Base-by-base conservation (phyloP, 2,113 vertebrate genomes). In the Saiga tatarica region DNA sequence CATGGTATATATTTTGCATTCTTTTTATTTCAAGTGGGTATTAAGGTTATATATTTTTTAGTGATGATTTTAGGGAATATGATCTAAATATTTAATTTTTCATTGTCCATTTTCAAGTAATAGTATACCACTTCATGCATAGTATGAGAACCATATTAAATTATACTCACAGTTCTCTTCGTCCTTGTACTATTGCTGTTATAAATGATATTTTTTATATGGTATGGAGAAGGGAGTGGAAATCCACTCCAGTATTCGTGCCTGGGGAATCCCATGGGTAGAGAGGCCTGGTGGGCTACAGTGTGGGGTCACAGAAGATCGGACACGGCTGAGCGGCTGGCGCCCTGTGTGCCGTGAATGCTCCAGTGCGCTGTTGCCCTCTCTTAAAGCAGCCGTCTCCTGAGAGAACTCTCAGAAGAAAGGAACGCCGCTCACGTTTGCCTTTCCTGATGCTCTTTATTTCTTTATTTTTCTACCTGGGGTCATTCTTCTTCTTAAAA, bases 341-440 rank as follows among this genome's bases (percentile, higher is more conserved):
- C 3, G n/a, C 5, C 1, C 6, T 6, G 7, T 6, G 5, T 1
- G 1, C 17, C 2, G 4, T 12, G 2, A 16, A 84, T 4, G 7
- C 26, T 42, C 17, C 11, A 9, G 28, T 5, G 12, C 8, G 19
- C 79, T 3, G 1, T 2, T 13, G 11, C 45, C 45, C 13, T 9
- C 57, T 21, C 30, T 71, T n/a, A 7, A 45, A 14, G 21, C 16
- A 59, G 47, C 17, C 26, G 10, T 85, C 50, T 36, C 47, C 25
- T 9, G 10, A 45, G 62, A 85, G 14, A 45, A 14, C 36, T 14
- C 42, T 89, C 13, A 53, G 33, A 82, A 23, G 79, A n/a, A 28
- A 84, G n/a, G 8, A 36, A 8, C 19, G 21, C 10, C 30, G 10
- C 28, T 71, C 47, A 10, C 10, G 15, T 47, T 47, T 2, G 15